Base-by-base conservation (phyloP, 2,888 invertebrate species). In the Lasioglossum figueresi region DNA sequence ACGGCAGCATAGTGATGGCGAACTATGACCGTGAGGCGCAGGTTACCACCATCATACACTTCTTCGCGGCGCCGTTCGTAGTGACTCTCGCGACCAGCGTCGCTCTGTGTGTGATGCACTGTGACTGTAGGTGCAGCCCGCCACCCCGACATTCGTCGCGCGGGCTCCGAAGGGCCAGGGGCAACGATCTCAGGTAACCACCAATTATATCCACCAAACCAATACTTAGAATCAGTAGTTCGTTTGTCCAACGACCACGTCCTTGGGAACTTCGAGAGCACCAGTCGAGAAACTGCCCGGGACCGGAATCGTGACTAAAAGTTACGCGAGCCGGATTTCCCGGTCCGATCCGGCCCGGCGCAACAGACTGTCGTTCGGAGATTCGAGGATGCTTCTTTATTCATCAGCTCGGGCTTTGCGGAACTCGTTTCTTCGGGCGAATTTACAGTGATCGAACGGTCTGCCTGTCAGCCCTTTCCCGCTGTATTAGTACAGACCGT, bases 21-120 rank as follows among this genome's bases (percentile, higher is more conserved):
- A 96, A 97, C 92, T 98, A 98, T 96, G 97, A 98, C 94, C 96
- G 97, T 88, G 97, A 97, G 89, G 97, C 97, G 94, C 98, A 98
- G 95, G 97, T 98, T 90, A 97, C 97, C 85, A 97, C 97, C 90
- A 98, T 98, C 92, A 97, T 98, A 90, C 96, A 98, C 95, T 98
- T 97, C 95, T 97, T 98, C 95, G 98, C 97, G 82, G 96, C 98
- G 91, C 98, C 98, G 86, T 97, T 98, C 95, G 97, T 98, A 93
- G 96, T 98, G 93, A 98, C 98, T 79, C 96, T 98, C 90, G 97
- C 98, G 92, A 98, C 98, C 88, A 98, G 98, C 82, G 97, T 98
- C 90, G 98, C 97, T 45, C 96, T 98, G 84, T 98, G 98, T 95
- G 97, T 98, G 83, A 96, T 98, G 96, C 98, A 98, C 95, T 98